Evolutionary conservation across 2,113 vertebrate genomes (phyloP).

Genomic region (Odontesthes bonariensis): DNA sequence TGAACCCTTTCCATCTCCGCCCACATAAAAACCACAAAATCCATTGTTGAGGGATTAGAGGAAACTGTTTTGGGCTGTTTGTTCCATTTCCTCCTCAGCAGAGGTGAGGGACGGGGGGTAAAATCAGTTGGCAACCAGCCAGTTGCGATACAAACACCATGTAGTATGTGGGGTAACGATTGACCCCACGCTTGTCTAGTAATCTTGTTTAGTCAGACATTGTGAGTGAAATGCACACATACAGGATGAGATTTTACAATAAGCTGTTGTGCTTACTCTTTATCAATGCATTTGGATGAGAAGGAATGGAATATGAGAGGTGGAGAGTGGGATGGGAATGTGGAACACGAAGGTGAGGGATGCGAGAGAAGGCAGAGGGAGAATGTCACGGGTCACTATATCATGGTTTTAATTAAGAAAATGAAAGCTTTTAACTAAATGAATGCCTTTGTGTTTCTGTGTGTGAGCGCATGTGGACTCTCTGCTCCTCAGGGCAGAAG

Average conservation of each 20-base stretch:
- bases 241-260: conserved; percentile 1
- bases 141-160: conserved; percentile 21
- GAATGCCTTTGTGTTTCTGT: conserved; percentile 17
- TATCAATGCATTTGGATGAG: conserved; percentile 3
- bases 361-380: not conserved
- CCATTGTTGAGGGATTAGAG: conserved; percentile 65
- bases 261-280: not conserved
- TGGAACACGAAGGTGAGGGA: not conserved
- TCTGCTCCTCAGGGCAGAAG: conserved; percentile 32
- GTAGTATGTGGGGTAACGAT: conserved; percentile 8
- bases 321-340: conserved; percentile 5
- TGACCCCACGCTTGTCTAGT: conserved; percentile 22
- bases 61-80: conserved; percentile 44
- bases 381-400: not conserved
- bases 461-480: conserved; percentile 24
- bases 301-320: not conserved
- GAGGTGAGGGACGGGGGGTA: conserved; percentile 53
- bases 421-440: conserved; percentile 61
- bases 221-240: conserved; percentile 1
- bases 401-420: conserved; percentile 57
- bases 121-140: conserved; percentile 50
- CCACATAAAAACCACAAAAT: conserved; percentile 51
- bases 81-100: conserved; percentile 57
- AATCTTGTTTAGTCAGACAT: conserved; percentile 42
- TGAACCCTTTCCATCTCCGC: conserved; percentile 28